Evolutionary conservation across 2,797 vertebrate species (phyloP).

Genomic region (Characodon lateralis): DNA sequence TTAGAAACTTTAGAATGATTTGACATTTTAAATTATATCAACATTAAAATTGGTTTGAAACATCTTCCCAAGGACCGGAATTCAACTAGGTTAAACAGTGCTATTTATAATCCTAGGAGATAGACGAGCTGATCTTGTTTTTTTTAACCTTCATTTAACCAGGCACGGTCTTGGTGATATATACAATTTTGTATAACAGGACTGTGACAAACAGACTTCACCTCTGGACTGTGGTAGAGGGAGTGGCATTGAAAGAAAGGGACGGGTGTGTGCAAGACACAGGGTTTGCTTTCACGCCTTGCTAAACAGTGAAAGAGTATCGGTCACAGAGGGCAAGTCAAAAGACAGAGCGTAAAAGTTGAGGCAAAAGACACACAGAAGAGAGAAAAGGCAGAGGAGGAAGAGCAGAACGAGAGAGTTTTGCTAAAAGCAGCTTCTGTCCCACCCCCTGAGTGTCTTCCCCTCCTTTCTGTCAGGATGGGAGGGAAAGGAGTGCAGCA

Average conservation of each 20-base stretch:
- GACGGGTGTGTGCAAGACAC: slow-evolving; percentile 42
- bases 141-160: slow-evolving; percentile 2
- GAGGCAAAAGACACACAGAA: slow-evolving; percentile 39
- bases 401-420: slow-evolving; percentile 55
- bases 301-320: slow-evolving; percentile 58
- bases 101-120: slow-evolving; percentile 19
- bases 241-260: slow-evolving; percentile 64
- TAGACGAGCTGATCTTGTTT: slow-evolving; percentile 20
- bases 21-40: slow-evolving; percentile 16
- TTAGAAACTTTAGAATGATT: background rate
- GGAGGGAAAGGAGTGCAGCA: slow-evolving; percentile 58
- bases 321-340: slow-evolving; percentile 54
- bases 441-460: slow-evolving; percentile 71
- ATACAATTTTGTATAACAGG: background rate
- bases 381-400: slow-evolving; percentile 34
- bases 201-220: slow-evolving; percentile 61
- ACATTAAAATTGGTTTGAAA: background rate
- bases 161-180: background rate
- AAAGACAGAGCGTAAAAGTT: slow-evolving; percentile 66
- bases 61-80: background rate
- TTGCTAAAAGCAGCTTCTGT: slow-evolving; percentile 70
- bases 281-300: slow-evolving; percentile 58
- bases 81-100: slow-evolving; percentile 14
- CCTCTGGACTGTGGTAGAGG: slow-evolving; percentile 73
- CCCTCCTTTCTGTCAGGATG: slow-evolving; percentile 62